These are phyloP conservation scores for Heliocidaris erythrogramma DNA, from an alignment of 35 echinoderm and acorn worm genomes.

Conservation along the genomic window DNA sequence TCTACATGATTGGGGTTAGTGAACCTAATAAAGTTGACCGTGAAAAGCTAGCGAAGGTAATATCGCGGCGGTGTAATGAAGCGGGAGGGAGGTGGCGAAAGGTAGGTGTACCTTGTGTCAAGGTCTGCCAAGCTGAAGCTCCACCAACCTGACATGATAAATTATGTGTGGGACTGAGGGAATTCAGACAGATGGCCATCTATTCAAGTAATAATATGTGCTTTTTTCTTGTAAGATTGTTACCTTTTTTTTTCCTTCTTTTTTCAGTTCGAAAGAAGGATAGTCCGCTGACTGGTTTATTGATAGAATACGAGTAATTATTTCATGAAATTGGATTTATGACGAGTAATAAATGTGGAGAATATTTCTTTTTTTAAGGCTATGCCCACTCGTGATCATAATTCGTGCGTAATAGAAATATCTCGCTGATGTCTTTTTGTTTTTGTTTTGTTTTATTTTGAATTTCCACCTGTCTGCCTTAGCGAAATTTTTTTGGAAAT, in stretches of 20 bases:
- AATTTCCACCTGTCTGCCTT: too few relatives aligned
- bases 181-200: slow-evolving; percentile 26
- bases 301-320: slow-evolving; percentile 32
- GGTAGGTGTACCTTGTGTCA: slow-evolving; percentile 12
- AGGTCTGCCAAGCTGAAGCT: neutral
- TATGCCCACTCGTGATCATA: neutral
- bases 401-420: too few relatives aligned
- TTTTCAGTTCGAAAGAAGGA: neutral
- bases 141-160: slow-evolving; percentile 1
- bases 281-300: slow-evolving; percentile 16
- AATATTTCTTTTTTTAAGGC: neutral
- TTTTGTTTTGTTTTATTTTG: neutral
- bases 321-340: slow-evolving; percentile 24
- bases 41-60: neutral
- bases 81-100: slow-evolving; percentile 34
- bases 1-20: slow-evolving; percentile 28
- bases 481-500: too few relatives aligned
- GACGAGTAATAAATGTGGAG: neutral
- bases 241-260: neutral
- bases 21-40: slow-evolving; percentile 37
- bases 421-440: neutral
- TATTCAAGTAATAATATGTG: neutral
- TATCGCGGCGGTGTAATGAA: neutral
- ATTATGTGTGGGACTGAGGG: slow-evolving; percentile 36
- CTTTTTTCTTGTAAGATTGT: neutral